These are phyloP conservation scores for Cenopis cana DNA, from an alignment of 2,888 invertebrate genomes.

Conservation along the genomic window DNA sequence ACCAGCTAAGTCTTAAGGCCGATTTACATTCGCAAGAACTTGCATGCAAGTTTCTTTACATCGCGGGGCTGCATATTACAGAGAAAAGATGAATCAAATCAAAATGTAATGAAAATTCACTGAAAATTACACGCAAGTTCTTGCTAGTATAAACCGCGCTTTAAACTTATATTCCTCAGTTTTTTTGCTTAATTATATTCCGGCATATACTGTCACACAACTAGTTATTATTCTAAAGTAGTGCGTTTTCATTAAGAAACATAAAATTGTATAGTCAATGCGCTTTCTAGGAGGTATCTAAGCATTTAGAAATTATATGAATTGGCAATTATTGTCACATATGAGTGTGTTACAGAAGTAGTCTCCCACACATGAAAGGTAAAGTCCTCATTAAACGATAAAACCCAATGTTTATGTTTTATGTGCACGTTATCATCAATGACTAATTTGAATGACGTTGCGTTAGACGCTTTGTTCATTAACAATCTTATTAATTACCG, in stretches of 20 bases:
- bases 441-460: slow-evolving; percentile 22
- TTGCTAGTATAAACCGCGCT: too few species aligned
- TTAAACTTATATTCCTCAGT: too few species aligned
- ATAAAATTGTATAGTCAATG: background rate
- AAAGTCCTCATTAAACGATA: slow-evolving; percentile 10
- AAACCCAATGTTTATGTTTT: slow-evolving; percentile 1
- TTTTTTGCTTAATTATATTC: background rate
- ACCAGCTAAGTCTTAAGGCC: too few species aligned
- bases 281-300: background rate
- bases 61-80: too few species aligned
- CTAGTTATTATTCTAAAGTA: background rate
- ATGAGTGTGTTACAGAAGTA: slow-evolving; percentile 6
- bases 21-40: too few species aligned
- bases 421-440: slow-evolving; percentile 19
- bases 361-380: background rate
- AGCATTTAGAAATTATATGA: background rate
- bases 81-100: too few species aligned
- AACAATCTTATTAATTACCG: slow-evolving; percentile 12
- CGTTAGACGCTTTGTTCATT: slow-evolving; percentile 20
- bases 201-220: background rate
- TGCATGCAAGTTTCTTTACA: too few species aligned
- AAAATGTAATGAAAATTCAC: too few species aligned
- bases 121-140: too few species aligned
- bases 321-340: background rate
- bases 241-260: background rate